Evolutionary conservation across 2,888 invertebrate genomes (phyloP).

Genomic region (Notocelia uddmanniana): DNA sequence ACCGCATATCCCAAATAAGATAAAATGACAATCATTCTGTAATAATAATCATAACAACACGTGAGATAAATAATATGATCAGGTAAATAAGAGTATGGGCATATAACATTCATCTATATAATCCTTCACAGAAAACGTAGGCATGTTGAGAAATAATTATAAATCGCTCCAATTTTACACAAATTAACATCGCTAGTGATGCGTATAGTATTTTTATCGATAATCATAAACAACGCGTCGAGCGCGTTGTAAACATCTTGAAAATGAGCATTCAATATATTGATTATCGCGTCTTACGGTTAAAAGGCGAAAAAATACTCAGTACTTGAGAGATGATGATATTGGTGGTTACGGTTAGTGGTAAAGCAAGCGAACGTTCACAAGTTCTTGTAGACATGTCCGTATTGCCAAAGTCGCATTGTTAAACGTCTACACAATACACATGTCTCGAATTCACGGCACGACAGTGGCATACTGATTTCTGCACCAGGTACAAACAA

Average conservation of each 20-base stretch:
- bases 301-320: not conserved
- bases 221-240: conserved; percentile 26
- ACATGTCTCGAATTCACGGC: conserved; percentile 71
- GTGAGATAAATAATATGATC: not conserved
- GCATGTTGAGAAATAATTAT: conserved; percentile 31
- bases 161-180: conserved; percentile 36
- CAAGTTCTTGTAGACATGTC: conserved; percentile 39
- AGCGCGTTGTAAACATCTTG: conserved; percentile 3
- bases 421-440: conserved; percentile 64
- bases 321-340: not conserved
- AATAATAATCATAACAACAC: not conserved
- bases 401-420: conserved; percentile 53
- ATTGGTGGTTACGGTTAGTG: not conserved
- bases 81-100: not conserved
- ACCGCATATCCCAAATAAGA: conserved; percentile 20
- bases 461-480: conserved; percentile 41
- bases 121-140: conserved; percentile 21
- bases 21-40: not conserved
- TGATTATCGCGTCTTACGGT: not conserved
- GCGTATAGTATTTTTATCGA: conserved; percentile 33
- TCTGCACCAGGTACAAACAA: conserved; percentile 27
- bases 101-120: conserved; percentile 14
- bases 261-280: conserved; percentile 25
- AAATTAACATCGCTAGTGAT: conserved; percentile 40
- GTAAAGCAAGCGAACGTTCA: conserved; percentile 24